Conservation (phyloP, 2,797 vertebrate species). For the Podarcis lilfordi region DNA sequence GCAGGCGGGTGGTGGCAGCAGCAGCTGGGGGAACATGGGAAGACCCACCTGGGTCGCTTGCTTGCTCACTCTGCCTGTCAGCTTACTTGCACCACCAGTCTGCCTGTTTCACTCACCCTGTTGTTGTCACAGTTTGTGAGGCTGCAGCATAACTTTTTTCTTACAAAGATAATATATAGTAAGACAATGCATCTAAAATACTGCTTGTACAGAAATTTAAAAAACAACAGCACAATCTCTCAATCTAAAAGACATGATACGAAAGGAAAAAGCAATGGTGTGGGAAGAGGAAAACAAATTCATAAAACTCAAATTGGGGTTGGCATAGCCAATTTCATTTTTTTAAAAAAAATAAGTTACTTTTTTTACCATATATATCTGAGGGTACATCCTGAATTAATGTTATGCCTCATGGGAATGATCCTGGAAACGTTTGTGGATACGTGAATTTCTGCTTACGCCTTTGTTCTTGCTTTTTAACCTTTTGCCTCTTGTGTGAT, state of each 20-base stretch:
- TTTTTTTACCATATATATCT: not conserved
- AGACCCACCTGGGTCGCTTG: too few species aligned
- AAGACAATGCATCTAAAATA: too few species aligned
- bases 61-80: too few species aligned
- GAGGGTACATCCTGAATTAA: not conserved
- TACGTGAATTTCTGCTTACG: not conserved
- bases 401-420: not conserved
- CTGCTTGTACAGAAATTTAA: too few species aligned
- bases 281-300: not conserved
- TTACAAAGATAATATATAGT: too few species aligned
- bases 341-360: not conserved
- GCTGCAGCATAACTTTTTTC: too few species aligned
- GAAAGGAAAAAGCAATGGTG: not conserved
- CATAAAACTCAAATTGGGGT: not conserved
- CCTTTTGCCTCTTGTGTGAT: not conserved
- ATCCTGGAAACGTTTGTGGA: not conserved
- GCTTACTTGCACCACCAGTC: too few species aligned
- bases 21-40: too few species aligned
- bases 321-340: not conserved
- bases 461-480: not conserved
- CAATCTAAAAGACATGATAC: not conserved
- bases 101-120: too few species aligned
- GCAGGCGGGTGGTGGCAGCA: too few species aligned
- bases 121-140: too few species aligned
- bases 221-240: too few species aligned